Evolutionary conservation across 2,888 invertebrate genomes (phyloP), one percentile per base, ranked within the genome.

Genomic region (Cremastinae sp.): DNA sequence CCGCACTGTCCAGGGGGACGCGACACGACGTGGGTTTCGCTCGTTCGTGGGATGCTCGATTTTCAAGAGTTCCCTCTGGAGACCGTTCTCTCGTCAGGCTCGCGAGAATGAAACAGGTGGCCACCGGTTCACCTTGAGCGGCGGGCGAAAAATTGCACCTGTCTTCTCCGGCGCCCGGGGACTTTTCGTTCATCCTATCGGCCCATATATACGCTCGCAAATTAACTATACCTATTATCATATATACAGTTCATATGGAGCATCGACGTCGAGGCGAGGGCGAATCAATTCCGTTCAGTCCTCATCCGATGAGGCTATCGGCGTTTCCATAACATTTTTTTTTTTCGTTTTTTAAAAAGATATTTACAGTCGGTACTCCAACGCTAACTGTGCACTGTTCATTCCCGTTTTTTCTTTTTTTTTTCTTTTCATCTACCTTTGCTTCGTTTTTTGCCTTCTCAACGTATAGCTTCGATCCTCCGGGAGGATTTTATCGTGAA

Each of bases 61-160:
- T 80, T 79, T 80, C 80, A 73, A 72, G 79, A 77, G 80, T 62
- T 73, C 74, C 61, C 70, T 61, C 73, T 49, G n/a, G 68, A 66
- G 61, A 75, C 41, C 51, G 20, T 22, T 51, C 59, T 28, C 28
- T 51, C 59, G 79, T 51, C 61, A 37, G 71, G 71, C 75, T 58
- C 53, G 62, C 64, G 62, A 80, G 79, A 81, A 68, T 79, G 82
- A 78, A 82, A 53, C 61, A 79, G 81, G 83, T 83, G 84, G 83
- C 79, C 65, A 80, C 80, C 75, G 80, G 84, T 82, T 83, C 78
- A 80, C 84, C 84, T 84, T 84, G 84, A 81, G 72, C 78, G 56
- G 59, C 71, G 43, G 55, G 76, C 78, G 79, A 81, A 79, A 81
- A 82, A 81, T 81, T 82, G 78, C 82, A 81, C 80, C 81, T 81